Conservation (phyloP, 2,797 vertebrate species). For the Myotis pilosus region DNA sequence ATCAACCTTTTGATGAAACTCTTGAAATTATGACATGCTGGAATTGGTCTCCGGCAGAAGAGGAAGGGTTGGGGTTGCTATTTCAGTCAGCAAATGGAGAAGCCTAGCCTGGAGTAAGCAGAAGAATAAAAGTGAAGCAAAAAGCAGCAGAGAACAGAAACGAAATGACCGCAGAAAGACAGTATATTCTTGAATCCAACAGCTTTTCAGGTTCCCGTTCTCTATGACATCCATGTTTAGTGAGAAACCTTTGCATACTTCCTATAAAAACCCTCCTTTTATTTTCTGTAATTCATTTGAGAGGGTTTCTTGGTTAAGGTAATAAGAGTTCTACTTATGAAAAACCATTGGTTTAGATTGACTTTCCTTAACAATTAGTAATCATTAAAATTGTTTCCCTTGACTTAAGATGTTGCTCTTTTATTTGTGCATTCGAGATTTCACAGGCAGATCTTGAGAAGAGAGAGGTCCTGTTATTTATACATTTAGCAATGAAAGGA, state of each 20-base stretch:
- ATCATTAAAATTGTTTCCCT: slow-evolving; percentile 24
- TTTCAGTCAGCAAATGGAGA: background rate
- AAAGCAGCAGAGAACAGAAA: slow-evolving; percentile 1
- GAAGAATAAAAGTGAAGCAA: background rate
- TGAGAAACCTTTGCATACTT: background rate
- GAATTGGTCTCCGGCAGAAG: background rate
- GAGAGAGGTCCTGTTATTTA: background rate
- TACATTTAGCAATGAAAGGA: background rate
- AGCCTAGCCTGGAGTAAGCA: background rate
- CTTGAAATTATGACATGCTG: too few species aligned
- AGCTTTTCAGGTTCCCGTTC: background rate
- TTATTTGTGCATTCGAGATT: slow-evolving; percentile 66
- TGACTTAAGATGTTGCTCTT: slow-evolving; percentile 75
- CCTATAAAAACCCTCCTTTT: slow-evolving; percentile 59
- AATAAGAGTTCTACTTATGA: slow-evolving; percentile 56
- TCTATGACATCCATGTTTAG: background rate
- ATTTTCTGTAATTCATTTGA: slow-evolving; percentile 10
- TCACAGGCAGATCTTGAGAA: slow-evolving; percentile 61
- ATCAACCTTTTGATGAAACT: too few species aligned
- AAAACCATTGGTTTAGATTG: slow-evolving; percentile 53
- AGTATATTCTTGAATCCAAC: background rate
- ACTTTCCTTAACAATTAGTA: slow-evolving; percentile 38
- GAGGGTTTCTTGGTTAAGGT: background rate
- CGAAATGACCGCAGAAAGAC: background rate
- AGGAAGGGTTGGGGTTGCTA: background rate